These are phyloP conservation scores for Sylvia borin DNA, from an alignment of 2,797 vertebrate species.

Conservation along the genomic window DNA sequence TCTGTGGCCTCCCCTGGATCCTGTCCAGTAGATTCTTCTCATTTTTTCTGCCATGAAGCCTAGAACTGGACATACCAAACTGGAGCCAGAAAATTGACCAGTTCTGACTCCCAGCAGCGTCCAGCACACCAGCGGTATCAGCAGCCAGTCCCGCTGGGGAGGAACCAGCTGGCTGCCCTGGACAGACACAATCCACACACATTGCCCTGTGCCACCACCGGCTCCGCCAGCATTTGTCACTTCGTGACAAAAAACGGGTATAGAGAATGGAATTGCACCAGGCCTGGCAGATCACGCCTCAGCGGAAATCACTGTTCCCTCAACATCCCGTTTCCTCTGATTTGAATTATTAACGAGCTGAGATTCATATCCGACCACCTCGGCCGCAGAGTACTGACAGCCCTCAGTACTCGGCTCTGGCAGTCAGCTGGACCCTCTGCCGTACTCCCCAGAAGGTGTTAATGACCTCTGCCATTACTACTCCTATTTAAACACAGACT, in stretches of 20 bases:
- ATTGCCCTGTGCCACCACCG: background rate
- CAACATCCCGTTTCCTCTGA: no score
- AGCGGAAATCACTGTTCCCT: background rate
- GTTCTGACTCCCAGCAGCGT: background rate
- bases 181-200: background rate
- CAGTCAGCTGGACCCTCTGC: background rate
- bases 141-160: background rate
- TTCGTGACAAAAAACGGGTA: background rate
- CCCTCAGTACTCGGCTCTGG: background rate
- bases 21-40: no score
- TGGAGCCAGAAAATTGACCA: background rate
- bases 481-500: background rate
- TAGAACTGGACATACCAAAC: background rate
- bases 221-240: background rate
- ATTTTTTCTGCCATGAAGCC: background rate
- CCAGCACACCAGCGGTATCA: background rate
- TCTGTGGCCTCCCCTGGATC: accelerated
- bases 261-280: background rate
- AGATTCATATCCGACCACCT: no score
- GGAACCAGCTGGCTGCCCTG: background rate
- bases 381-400: background rate
- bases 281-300: background rate
- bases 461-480: no score
- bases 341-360: background rate
- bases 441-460: accelerated